Conservation (phyloP, 1,140 invertebrate species). For the Drosophila insularis region DNA sequence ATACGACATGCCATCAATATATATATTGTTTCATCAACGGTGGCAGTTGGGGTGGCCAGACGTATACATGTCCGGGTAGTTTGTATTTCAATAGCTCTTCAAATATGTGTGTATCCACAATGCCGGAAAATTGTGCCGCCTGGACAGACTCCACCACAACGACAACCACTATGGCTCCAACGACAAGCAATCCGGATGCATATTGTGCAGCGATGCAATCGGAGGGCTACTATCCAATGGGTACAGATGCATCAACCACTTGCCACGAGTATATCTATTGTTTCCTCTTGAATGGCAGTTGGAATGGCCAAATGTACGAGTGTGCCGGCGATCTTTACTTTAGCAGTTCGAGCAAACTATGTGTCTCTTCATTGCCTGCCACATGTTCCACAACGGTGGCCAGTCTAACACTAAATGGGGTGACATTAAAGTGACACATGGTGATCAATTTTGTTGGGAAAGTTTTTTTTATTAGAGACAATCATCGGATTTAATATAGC, state of each 20-base stretch:
- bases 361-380: constrained; percentile 40
- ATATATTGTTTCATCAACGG: constrained; percentile 47
- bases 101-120: constrained; percentile 14
- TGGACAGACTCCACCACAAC: not conserved
- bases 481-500: constrained; percentile 46
- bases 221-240: constrained; percentile 47
- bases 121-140: constrained; percentile 35
- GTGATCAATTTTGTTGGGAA: constrained; percentile 4
- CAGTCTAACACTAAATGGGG: constrained; percentile 49
- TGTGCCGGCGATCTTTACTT: constrained; percentile 56
- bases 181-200: constrained; percentile 36
- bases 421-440: constrained; percentile 21
- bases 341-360: constrained; percentile 43
- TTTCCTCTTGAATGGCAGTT: constrained; percentile 38
- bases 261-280: constrained; percentile 69
- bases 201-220: constrained; percentile 55
- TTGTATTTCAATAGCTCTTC: constrained; percentile 46
- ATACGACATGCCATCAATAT: constrained; percentile 67
- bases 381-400: constrained; percentile 43
- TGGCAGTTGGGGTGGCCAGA: constrained; percentile 52
- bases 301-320: constrained; percentile 56
- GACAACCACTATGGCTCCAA: constrained; percentile 37
- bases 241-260: constrained; percentile 56
- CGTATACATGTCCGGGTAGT: constrained; percentile 56
- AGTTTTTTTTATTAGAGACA: constrained; percentile 32